These are phyloP conservation scores for Sympetrum striolatum DNA, from an alignment of 2,888 invertebrate genomes.

Conservation along the genomic window DNA sequence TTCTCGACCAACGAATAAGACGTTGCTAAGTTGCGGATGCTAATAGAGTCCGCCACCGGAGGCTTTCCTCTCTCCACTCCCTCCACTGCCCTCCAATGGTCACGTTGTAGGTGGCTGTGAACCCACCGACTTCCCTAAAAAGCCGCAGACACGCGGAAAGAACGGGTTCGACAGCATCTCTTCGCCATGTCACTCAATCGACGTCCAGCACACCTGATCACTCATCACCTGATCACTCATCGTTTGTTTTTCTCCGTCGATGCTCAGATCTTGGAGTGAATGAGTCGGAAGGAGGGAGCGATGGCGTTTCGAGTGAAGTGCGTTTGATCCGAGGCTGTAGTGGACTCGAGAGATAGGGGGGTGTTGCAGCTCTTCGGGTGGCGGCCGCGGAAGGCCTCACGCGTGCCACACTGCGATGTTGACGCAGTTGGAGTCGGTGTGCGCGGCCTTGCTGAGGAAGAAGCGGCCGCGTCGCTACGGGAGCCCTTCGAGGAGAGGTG, in stretches of 20 bases:
- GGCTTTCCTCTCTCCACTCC: not conserved
- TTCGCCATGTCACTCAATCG: not conserved
- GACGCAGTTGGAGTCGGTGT: constrained; percentile 48
- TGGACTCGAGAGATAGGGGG: constrained; percentile 10
- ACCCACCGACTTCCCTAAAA: not conserved
- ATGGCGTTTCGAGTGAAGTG: not conserved
- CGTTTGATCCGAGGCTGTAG: not conserved
- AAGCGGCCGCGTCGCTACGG: constrained; percentile 34
- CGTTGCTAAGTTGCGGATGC: not conserved
- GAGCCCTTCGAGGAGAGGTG: constrained; percentile 30
- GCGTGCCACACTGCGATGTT: constrained; percentile 44
- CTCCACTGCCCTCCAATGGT: not conserved
- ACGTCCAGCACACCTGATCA: not conserved
- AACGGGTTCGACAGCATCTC: not conserved
- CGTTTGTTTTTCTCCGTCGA: not conserved
- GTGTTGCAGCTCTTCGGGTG: constrained; percentile 28
- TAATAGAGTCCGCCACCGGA: not conserved
- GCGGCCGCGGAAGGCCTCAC: not conserved
- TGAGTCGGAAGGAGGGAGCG: too few relatives aligned
- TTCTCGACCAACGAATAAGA: too few relatives aligned
- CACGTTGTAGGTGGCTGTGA: constrained; percentile 10
- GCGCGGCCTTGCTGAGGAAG: constrained; percentile 45
- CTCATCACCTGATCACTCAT: not conserved
- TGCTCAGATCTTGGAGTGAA: not conserved
- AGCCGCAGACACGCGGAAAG: not conserved